Percentiles rank a stretch among this genome's conserved stretches.
Conservation (phyloP, 2,113 vertebrate species). For the Laterallus jamaicensis region DNA sequence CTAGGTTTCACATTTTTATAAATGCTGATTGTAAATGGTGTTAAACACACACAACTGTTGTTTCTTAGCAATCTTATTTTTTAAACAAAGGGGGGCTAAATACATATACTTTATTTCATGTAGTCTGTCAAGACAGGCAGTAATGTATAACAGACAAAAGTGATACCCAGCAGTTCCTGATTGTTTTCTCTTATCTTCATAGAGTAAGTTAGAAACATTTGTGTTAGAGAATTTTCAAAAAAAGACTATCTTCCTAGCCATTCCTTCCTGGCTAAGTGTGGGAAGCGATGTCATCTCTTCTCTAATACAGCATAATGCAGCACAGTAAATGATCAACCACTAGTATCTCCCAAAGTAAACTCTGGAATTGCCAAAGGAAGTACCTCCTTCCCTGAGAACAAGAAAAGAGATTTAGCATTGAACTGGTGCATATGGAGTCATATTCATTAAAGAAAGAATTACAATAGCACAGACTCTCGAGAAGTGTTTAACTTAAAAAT, state of each 20-base stretch:
- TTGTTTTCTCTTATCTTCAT: slow-evolving; percentile 37
- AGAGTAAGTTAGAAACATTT: slow-evolving; percentile 45
- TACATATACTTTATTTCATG: not conserved
- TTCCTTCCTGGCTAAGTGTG: not conserved
- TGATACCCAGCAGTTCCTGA: not conserved
- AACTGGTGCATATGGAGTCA: not conserved
- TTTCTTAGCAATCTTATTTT: slow-evolving; percentile 50
- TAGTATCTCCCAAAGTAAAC: not conserved
- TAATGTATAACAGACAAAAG: slow-evolving; percentile 16
- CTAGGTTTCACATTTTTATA: not conserved
- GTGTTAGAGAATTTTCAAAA: not conserved
- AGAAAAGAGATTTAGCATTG: not conserved
- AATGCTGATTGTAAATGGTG: not conserved
- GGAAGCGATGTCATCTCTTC: not conserved
- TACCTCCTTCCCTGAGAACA: not conserved
- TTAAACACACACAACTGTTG: not conserved
- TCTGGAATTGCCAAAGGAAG: not conserved
- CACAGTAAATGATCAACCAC: not conserved
- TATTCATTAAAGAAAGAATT: not conserved
- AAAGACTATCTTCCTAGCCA: not conserved
- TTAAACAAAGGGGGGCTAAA: not conserved
- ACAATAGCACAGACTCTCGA: not conserved
- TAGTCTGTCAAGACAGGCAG: slow-evolving; percentile 5
- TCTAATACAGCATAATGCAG: not conserved
- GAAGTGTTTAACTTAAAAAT: not conserved